phyloP scores from a whole-genome alignment of 2,113 vertebrate genomes.

The Hippoglossus stenolepis region DNA sequence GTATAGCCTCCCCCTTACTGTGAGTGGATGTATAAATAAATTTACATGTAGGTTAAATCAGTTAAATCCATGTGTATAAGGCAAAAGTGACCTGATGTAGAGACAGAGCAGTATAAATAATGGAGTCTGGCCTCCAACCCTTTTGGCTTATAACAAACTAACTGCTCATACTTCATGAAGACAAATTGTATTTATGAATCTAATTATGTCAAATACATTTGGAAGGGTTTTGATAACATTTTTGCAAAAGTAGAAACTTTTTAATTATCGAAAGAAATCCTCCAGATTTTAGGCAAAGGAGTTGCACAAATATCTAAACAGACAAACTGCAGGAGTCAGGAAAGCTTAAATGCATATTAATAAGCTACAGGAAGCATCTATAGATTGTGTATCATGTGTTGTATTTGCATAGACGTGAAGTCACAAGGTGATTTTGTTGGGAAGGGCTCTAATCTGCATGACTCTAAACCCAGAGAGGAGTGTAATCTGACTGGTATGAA shows the following conservation, averaged over 20 bases:
- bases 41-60: neutral
- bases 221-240: too few relatives aligned
- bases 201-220: constrained; percentile 3
- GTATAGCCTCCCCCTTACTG: neutral
- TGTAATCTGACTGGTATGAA: constrained; percentile 59
- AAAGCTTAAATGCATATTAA: constrained; percentile 2
- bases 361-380: neutral
- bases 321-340: neutral
- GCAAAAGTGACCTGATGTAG: neutral
- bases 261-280: neutral
- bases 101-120: neutral
- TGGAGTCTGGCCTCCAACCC: neutral
- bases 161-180: constrained; percentile 1
- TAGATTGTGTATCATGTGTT: constrained; percentile 10
- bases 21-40: constrained; percentile 22
- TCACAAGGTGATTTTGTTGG: constrained; percentile 29
- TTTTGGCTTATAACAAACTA: neutral
- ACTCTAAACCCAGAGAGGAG: constrained; percentile 19
- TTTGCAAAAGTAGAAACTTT: neutral
- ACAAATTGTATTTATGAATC: neutral
- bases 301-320: constrained; percentile 13
- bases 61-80: neutral
- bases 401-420: constrained; percentile 22
- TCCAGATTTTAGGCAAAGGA: neutral
- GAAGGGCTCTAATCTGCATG: constrained; percentile 43